Evolutionary conservation across 2,888 invertebrate genomes (phyloP).

Genomic region (Dysmachus trigonus): DNA sequence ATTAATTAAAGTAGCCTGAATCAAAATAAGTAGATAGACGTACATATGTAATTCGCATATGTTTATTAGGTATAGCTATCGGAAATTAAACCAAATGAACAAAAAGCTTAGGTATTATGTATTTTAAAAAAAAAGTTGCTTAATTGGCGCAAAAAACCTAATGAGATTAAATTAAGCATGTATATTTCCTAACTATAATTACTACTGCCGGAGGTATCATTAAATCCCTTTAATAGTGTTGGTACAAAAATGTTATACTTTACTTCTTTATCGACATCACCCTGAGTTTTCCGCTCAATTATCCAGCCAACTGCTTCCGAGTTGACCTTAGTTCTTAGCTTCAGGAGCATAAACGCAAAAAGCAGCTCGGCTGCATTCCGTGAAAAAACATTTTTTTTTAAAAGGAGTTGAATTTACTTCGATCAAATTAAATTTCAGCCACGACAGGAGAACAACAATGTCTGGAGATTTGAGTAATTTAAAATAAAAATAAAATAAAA

Average conservation of each 20-base stretch:
- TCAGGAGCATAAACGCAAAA: not conserved
- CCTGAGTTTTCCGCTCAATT: not conserved
- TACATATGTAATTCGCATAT: not conserved
- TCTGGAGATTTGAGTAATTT: slow-evolving; percentile 8
- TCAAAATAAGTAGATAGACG: not conserved
- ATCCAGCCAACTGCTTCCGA: not conserved
- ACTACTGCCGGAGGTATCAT: not conserved
- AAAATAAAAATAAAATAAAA: not conserved
- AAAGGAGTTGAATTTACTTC: not conserved
- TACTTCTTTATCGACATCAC: not conserved
- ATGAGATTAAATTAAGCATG: not conserved
- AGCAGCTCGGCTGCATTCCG: not conserved
- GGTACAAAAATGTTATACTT: not conserved
- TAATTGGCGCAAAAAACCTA: not conserved
- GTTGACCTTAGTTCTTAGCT: not conserved
- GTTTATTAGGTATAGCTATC: not conserved
- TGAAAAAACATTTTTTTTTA: not conserved
- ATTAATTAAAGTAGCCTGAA: no score
- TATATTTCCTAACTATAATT: not conserved
- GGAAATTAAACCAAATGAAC: not conserved
- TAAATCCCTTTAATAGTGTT: not conserved
- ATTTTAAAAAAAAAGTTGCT: not conserved
- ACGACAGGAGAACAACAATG: not conserved
- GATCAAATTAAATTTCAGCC: not conserved
- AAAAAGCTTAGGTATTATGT: not conserved